These are phyloP conservation scores for Ochropacha duplaris DNA, from an alignment of 2,888 invertebrate genomes.

Conservation along the genomic window DNA sequence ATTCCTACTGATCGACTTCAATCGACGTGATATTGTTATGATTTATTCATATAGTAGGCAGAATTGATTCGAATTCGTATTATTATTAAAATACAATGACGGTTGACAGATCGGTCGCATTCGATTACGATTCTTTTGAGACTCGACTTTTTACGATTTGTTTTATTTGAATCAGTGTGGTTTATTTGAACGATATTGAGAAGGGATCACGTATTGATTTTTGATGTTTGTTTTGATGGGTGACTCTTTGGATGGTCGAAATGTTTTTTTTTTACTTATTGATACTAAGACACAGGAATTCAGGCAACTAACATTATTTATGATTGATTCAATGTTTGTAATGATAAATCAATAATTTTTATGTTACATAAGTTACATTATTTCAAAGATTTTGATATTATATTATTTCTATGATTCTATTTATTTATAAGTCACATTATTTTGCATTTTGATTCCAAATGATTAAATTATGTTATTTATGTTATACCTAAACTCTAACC, in stretches of 20 bases:
- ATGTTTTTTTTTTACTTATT: constrained; percentile 12
- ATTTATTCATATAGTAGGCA: constrained; percentile 52
- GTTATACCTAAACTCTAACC: too few relatives aligned
- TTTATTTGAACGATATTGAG: constrained; percentile 71
- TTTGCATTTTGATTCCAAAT: too few relatives aligned
- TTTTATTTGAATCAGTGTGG: constrained; percentile 64
- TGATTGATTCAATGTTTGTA: too few relatives aligned
- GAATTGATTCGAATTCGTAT: constrained; percentile 33
- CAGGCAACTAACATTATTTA: too few relatives aligned
- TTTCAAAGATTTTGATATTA: too few relatives aligned
- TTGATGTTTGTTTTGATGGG: constrained; percentile 73
- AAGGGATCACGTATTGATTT: constrained; percentile 76
- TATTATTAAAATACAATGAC: constrained; percentile 66
- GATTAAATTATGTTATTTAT: too few relatives aligned
- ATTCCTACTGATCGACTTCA: constrained; percentile 19
- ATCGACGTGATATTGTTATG: constrained; percentile 30
- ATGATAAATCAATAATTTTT: too few relatives aligned
- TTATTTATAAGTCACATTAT: too few relatives aligned
- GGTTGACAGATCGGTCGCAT: constrained; percentile 73
- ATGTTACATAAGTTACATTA: too few relatives aligned
- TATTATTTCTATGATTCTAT: too few relatives aligned
- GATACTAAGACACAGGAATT: too few relatives aligned
- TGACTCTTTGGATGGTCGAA: constrained; percentile 51
- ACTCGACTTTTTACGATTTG: constrained; percentile 47
- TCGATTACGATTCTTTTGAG: constrained; percentile 56